Conservation (phyloP, 2,113 vertebrate species). For the Bagarius yarrelli region DNA sequence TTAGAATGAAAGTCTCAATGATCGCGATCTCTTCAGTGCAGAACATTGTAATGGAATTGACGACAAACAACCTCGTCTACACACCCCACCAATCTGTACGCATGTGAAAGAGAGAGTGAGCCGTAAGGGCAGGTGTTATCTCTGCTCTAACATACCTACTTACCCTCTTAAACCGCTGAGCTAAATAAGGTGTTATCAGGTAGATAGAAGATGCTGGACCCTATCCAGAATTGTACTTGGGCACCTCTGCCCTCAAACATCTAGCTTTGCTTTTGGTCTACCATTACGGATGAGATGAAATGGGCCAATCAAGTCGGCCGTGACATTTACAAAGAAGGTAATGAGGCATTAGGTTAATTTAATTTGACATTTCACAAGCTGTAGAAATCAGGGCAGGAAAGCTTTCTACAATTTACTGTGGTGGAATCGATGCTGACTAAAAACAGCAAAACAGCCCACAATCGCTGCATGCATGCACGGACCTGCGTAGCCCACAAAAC, state of each 20-base stretch:
- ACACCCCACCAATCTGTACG: conserved; percentile 4
- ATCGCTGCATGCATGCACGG: neutral
- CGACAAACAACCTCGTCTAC: neutral
- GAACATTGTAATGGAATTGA: neutral
- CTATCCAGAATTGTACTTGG: neutral
- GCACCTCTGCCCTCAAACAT: neutral
- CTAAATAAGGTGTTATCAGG: neutral
- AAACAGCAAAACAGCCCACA: neutral
- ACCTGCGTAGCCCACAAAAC: conserved; percentile 7
- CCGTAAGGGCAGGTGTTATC: neutral
- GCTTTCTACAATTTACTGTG: neutral
- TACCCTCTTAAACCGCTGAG: neutral
- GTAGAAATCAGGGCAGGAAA: neutral
- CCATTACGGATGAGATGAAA: conserved; percentile 5
- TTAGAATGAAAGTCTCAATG: neutral
- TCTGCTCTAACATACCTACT: neutral
- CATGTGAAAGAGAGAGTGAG: neutral
- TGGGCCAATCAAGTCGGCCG: conserved; percentile 10
- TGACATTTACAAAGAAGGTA: conserved; percentile 8
- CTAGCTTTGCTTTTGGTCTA: conserved; percentile 3
- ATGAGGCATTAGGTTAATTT: conserved; percentile 8
- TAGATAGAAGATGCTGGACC: neutral
- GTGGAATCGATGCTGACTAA: neutral
- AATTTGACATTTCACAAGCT: neutral
- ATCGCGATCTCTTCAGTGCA: neutral